Evolutionary conservation across 2,888 invertebrate genomes (phyloP).

Genomic region (Phragmatobia fuliginosa): DNA sequence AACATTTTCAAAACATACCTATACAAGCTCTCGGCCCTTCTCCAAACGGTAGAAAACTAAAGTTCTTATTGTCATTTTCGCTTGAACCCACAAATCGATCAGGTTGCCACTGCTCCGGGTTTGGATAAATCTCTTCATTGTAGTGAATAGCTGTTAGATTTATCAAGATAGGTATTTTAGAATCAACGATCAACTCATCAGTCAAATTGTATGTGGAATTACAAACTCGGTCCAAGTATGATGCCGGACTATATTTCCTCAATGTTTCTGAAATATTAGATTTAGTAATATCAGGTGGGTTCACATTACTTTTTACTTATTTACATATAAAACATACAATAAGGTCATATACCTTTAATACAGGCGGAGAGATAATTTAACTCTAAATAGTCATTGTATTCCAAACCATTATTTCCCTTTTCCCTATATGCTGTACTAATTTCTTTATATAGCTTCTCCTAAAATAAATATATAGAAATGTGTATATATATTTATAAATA

Average conservation of each 20-base stretch:
- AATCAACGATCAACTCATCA: constrained; percentile 64
- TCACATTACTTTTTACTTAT: no score
- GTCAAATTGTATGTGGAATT: constrained; percentile 60
- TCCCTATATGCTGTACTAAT: constrained; percentile 59
- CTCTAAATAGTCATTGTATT: constrained; percentile 70
- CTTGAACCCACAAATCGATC: constrained; percentile 60
- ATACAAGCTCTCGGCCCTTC: constrained; percentile 73
- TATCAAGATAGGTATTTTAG: constrained; percentile 67
- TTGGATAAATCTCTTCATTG: constrained; percentile 63
- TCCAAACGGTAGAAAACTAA: constrained; percentile 72
- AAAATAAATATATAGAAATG: constrained; percentile 20
- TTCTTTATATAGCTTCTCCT: constrained; percentile 72
- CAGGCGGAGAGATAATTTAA: constrained; percentile 70
- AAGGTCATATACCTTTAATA: constrained; percentile 59
- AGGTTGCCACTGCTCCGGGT: constrained; percentile 70
- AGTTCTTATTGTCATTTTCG: constrained; percentile 67
- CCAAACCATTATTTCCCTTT: constrained; percentile 64
- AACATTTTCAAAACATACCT: constrained; percentile 47
- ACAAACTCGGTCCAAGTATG: constrained; percentile 69
- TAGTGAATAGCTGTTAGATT: constrained; percentile 69
- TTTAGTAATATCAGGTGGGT: no score
- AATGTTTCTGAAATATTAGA: constrained; percentile 66
- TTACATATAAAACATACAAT: no score
- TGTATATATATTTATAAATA: background rate
- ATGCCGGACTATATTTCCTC: constrained; percentile 66